These are phyloP conservation scores for Tyrophagus putrescentiae DNA, from an alignment of 1,140 invertebrate species.

Conservation along the genomic window DNA sequence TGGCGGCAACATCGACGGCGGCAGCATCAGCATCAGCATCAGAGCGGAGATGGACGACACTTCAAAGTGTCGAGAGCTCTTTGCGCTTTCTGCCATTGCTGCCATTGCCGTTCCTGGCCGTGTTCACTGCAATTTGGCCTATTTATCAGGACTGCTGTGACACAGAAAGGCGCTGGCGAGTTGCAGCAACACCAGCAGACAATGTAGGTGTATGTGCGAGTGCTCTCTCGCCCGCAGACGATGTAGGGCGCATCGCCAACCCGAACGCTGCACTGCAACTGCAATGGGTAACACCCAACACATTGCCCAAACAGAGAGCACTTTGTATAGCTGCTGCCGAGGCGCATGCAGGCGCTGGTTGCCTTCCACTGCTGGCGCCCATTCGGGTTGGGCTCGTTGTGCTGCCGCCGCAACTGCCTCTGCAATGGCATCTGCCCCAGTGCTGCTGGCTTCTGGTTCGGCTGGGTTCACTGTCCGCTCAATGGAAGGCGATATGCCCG, in stretches of 20 bases:
- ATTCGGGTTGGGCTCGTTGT: background rate
- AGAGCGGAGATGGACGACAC: too few relatives aligned
- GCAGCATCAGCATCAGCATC: too few relatives aligned
- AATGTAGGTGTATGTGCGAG: slow-evolving; percentile 1
- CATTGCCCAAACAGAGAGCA: too few relatives aligned
- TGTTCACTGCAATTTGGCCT: slow-evolving; percentile 6
- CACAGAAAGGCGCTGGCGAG: background rate
- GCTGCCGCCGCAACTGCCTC: background rate
- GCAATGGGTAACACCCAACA: too few relatives aligned
- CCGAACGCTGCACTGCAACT: too few relatives aligned
- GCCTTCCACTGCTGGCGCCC: background rate
- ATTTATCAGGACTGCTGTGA: background rate
- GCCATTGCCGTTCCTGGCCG: too few relatives aligned
- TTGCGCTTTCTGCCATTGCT: too few relatives aligned
- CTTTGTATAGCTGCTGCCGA: background rate
- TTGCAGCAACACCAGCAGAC: slow-evolving; percentile 1
- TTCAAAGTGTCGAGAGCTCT: too few relatives aligned
- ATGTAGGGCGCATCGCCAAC: too few relatives aligned
- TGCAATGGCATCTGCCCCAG: background rate
- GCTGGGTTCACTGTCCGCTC: slow-evolving; percentile 2
- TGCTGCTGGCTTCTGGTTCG: background rate
- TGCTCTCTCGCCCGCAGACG: too few relatives aligned
- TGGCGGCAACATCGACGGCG: too few relatives aligned
- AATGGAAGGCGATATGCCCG: background rate
- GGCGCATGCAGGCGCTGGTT: background rate